Evolutionary conservation across 2,888 invertebrate species (phyloP), one percentile per base, ranked within the genome.

Genomic region (Heliothis peltigera): DNA sequence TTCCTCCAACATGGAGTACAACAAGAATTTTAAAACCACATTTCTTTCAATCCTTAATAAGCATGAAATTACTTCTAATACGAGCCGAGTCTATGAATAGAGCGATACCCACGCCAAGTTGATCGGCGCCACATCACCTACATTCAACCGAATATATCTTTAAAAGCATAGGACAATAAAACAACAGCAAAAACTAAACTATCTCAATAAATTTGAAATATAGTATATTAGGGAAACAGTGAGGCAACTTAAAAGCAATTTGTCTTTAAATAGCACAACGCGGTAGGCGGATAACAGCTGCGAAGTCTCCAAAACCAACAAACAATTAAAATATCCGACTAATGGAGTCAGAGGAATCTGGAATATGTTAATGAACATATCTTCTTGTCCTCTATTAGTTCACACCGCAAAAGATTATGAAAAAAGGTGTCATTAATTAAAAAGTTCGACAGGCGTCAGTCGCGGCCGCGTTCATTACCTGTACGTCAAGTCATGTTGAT

Each of bases 271-370:
- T 94, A 95, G 89, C 89, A 75, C 89, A 79, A 64, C 88, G 91
- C 87, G 90, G 93, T 92, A 90, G 93, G 90, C 87, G 82, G 70
- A 80, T 78, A 89, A 87, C 94, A 95, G 94, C 91, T 95, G 94
- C 90, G 70, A 90, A 88, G 86, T 89, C 91, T 94, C 94, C 90
- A 86, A 79, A 77, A 77, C 76, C 77, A 79, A 82, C 87, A 87
- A 90, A 94, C 94, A 94, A 95, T 94, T 94, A 95, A 94, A 94
- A 95, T 94, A 93, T 94, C 94, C 87, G 87, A 85, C 94, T 95
- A 95, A 95, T 95, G 94, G 94, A 94, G 87, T 90, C 79, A 82
- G 80, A 84, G 91, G 94, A 92, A 94, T 94, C 83, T 81, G 84
- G 89, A 92, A 83, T 85, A 92, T 85, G 92, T 92, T 94, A 93